A percentile compares a stretch with the other conserved stretches of the same genome.
phyloP scores from a whole-genome alignment of 2,113 vertebrate genomes.

The Antechinus stuartii region DNA sequence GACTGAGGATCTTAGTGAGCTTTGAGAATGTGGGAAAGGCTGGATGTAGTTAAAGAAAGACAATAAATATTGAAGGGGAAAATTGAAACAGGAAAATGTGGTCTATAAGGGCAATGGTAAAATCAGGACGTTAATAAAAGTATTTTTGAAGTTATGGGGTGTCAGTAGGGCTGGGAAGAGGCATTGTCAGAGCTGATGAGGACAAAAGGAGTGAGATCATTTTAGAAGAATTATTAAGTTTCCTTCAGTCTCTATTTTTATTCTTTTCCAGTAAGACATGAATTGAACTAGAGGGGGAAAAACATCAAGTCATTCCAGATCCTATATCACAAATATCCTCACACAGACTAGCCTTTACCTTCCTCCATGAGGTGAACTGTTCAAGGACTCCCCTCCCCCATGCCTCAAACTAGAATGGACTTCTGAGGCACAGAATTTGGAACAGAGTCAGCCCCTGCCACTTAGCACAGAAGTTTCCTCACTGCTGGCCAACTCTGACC shows the following conservation, averaged over 20 bases:
- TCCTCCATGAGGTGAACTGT: neutral
- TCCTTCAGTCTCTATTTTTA: neutral
- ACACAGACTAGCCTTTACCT: too few species aligned
- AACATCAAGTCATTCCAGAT: neutral
- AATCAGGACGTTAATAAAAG: neutral
- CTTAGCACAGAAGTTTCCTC: conserved; percentile 61
- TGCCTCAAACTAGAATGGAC: neutral
- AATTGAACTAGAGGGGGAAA: neutral
- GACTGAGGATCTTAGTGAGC: neutral
- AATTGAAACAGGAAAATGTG: neutral
- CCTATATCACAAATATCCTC: neutral
- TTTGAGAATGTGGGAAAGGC: neutral
- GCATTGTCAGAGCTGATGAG: neutral
- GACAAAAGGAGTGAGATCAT: neutral
- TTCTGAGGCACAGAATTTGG: conserved; percentile 18
- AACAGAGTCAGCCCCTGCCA: conserved; percentile 12
- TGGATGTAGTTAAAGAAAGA: neutral
- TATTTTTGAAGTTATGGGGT: neutral
- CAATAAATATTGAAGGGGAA: neutral
- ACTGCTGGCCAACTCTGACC: conserved; percentile 76
- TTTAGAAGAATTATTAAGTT: neutral
- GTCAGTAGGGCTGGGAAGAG: neutral
- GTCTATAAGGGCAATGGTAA: neutral
- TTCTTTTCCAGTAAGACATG: neutral
- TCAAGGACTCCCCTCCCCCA: neutral